These are phyloP conservation scores for Yponomeuta malinellus DNA, from an alignment of 2,888 invertebrate species.

Conservation along the genomic window DNA sequence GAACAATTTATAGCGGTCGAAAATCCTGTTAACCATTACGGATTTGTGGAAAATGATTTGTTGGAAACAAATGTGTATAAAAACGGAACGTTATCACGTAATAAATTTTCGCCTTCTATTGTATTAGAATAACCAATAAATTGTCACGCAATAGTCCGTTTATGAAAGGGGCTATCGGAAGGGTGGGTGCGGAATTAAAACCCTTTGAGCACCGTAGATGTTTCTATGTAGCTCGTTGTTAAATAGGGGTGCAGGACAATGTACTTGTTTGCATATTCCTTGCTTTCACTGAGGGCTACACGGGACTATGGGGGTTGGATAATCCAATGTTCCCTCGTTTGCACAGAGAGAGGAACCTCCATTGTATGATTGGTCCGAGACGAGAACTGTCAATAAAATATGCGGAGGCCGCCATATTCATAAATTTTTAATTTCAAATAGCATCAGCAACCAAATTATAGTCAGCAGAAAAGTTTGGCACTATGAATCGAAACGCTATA, in stretches of 20 bases:
- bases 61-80: slow-evolving; percentile 39
- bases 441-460: not conserved
- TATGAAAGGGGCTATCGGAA: not conserved
- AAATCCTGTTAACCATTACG: slow-evolving; percentile 25
- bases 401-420: not conserved
- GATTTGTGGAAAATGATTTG: slow-evolving; percentile 41
- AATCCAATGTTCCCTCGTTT: slow-evolving; percentile 1
- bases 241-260: slow-evolving; percentile 16
- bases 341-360: not conserved
- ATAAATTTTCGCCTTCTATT: slow-evolving; percentile 61
- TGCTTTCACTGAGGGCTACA: slow-evolving; percentile 8
- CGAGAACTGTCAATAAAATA: not conserved
- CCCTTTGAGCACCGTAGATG: slow-evolving; percentile 30
- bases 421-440: not conserved
- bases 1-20: slow-evolving; percentile 22
- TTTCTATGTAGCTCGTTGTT: slow-evolving; percentile 22
- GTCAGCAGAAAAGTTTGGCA: not conserved
- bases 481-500: not conserved
- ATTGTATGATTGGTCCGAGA: not conserved
- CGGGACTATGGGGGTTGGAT: slow-evolving; percentile 13
- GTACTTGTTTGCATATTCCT: slow-evolving; percentile 17
- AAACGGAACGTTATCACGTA: slow-evolving; percentile 60
- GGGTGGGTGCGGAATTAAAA: slow-evolving; percentile 26
- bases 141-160: slow-evolving; percentile 48
- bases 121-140: slow-evolving; percentile 67